Evolutionary conservation across 2,113 vertebrate genomes (phyloP).

Genomic region (Alaudala cheleensis): DNA sequence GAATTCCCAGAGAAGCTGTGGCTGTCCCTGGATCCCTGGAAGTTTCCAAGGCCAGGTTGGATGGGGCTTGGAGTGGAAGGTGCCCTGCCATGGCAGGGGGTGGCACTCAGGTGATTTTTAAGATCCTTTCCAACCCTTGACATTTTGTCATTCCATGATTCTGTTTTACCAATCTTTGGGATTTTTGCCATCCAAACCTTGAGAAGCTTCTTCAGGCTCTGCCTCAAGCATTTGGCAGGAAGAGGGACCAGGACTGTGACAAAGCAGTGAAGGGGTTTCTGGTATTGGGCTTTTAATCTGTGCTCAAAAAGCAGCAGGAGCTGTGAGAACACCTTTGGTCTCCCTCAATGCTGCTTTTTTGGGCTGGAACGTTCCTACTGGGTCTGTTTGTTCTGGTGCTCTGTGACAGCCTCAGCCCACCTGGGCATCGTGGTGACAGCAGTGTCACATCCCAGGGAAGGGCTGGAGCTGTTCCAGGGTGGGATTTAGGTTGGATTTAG

Average conservation of each 20-base stretch:
- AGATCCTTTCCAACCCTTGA: not conserved
- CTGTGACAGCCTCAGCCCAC: not conserved
- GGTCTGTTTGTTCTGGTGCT: accelerated
- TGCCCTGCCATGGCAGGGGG: not conserved
- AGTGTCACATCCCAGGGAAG: not conserved
- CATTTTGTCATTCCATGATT: not conserved
- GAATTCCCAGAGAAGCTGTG: not conserved
- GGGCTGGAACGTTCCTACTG: too few relatives aligned
- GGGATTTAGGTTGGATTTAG: not conserved
- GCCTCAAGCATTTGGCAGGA: too few relatives aligned
- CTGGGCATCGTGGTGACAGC: accelerated
- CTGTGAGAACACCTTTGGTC: accelerated
- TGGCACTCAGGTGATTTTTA: not conserved
- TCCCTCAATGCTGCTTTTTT: not conserved
- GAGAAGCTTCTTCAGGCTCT: not conserved
- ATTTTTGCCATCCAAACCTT: not conserved
- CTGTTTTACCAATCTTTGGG: too few relatives aligned
- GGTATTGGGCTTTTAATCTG: accelerated
- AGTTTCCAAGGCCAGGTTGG: not conserved
- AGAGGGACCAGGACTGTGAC: not conserved
- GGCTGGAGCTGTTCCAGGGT: not conserved
- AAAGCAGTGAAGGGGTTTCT: accelerated
- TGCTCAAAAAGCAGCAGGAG: not conserved
- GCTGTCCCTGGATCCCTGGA: not conserved
- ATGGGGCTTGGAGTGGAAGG: not conserved